Percentiles rank a stretch among this genome's conserved stretches.
These are phyloP conservation scores for Augochlora pura DNA, from an alignment of 1,140 invertebrate species.

Conservation along the genomic window DNA sequence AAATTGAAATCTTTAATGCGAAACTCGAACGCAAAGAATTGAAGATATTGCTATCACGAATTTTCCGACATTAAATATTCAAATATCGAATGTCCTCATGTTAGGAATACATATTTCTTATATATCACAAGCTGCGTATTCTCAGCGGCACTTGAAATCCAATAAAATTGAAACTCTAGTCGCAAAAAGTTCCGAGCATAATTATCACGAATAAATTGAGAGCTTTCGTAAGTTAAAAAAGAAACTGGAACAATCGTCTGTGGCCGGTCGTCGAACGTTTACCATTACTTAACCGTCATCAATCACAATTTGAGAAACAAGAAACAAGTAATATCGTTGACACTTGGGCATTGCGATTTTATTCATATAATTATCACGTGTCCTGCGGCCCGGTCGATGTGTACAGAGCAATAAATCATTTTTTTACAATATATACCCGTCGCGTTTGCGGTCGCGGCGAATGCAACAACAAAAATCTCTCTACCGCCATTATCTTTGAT, in stretches of 20 bases:
- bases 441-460: conserved; percentile 6
- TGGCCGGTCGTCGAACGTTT: conserved; percentile 23
- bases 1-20: too few relatives aligned
- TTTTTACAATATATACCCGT: conserved; percentile 14
- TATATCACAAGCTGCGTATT: too few relatives aligned
- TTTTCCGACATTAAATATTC: too few relatives aligned
- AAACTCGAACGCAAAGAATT: too few relatives aligned
- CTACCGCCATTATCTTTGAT: conserved; percentile 44
- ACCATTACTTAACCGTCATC: conserved; percentile 18
- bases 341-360: conserved; percentile 6
- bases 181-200: too few relatives aligned
- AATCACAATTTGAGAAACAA: conserved; percentile 31
- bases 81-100: too few relatives aligned
- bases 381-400: background rate
- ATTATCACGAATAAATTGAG: background rate
- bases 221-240: background rate
- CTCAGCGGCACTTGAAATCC: too few relatives aligned
- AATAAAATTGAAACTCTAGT: too few relatives aligned
- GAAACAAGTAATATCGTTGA: conserved; percentile 36
- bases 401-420: conserved; percentile 44
- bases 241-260: background rate
- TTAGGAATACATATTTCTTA: too few relatives aligned
- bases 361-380: conserved; percentile 37
- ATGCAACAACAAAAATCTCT: conserved; percentile 36
- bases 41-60: too few relatives aligned